phyloP scores from a whole-genome alignment of 2,888 invertebrate species.

The Mellilla xanthometata region DNA sequence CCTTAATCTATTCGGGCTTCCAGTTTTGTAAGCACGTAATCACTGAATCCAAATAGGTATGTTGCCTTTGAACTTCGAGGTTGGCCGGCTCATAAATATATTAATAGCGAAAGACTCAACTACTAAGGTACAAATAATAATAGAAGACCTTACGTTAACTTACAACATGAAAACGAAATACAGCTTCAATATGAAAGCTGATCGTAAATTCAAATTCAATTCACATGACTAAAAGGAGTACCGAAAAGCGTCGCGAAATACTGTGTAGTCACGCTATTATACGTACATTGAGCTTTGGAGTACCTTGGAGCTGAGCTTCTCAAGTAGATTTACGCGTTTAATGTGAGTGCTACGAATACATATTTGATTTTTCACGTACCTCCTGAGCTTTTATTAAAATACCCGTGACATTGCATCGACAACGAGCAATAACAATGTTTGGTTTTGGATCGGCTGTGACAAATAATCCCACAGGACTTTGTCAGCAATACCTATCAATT shows the following conservation, averaged over 20 bases:
- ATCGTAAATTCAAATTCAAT: constrained; percentile 52
- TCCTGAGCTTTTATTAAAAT: too few relatives aligned
- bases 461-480: too few relatives aligned
- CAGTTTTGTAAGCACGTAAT: constrained; percentile 33
- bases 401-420: too few relatives aligned
- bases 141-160: constrained; percentile 26
- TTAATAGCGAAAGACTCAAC: constrained; percentile 24
- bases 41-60: constrained; percentile 21
- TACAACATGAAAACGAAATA: constrained; percentile 37
- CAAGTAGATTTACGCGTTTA: too few relatives aligned
- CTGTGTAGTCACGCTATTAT: constrained; percentile 40
- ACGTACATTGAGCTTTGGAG: background rate
- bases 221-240: constrained; percentile 40
- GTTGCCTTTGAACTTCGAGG: constrained; percentile 34
- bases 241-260: constrained; percentile 38
- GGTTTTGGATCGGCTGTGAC: too few relatives aligned
- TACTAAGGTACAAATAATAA: constrained; percentile 33
- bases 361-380: too few relatives aligned
- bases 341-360: too few relatives aligned
- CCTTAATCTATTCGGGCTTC: constrained; percentile 32
- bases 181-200: constrained; percentile 37
- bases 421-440: too few relatives aligned
- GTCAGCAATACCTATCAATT: too few relatives aligned
- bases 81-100: constrained; percentile 31
- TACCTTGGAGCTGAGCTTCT: too few relatives aligned